A percentile compares a stretch with the other conserved stretches of the same genome.
Conservation (phyloP, 2,113 vertebrate genomes). For the Hemiscyllium ocellatum region DNA sequence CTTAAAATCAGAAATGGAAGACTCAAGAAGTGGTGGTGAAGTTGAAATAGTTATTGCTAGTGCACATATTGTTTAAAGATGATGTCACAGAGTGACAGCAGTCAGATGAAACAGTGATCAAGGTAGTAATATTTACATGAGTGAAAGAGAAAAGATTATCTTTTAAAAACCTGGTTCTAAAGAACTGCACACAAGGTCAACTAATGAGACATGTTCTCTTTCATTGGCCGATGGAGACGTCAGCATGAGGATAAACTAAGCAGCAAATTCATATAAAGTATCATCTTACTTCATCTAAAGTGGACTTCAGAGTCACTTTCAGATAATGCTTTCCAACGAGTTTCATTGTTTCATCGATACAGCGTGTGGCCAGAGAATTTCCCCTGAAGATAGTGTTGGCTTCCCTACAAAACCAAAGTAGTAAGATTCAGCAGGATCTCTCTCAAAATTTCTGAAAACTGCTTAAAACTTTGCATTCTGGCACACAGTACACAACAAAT, state of each 20-base stretch:
- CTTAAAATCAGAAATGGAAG: not conserved
- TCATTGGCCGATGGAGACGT: not conserved
- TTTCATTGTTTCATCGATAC: constrained; percentile 98
- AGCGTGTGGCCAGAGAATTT: constrained; percentile 86
- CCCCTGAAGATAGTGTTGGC: constrained; percentile 95
- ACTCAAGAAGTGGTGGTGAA: not conserved
- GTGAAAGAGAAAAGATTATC: not conserved
- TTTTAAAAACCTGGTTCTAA: not conserved
- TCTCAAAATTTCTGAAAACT: not conserved
- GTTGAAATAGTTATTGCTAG: not conserved
- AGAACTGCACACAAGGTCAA: not conserved
- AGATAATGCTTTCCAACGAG: constrained; percentile 93
- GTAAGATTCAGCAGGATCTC: not conserved
- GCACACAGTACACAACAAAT: not conserved
- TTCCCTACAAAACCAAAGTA: constrained; percentile 65
- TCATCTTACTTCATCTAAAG: constrained; percentile 81
- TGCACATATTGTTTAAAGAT: not conserved
- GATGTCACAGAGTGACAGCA: not conserved
- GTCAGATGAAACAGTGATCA: not conserved
- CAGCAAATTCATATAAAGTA: not conserved
- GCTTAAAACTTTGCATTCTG: not conserved
- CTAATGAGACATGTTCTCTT: too few species aligned
- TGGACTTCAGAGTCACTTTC: constrained; percentile 84
- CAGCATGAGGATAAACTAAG: not conserved
- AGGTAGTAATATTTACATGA: not conserved